Evolutionary conservation across 2,113 vertebrate genomes (phyloP).

Genomic region (Melanocharis versteri): DNA sequence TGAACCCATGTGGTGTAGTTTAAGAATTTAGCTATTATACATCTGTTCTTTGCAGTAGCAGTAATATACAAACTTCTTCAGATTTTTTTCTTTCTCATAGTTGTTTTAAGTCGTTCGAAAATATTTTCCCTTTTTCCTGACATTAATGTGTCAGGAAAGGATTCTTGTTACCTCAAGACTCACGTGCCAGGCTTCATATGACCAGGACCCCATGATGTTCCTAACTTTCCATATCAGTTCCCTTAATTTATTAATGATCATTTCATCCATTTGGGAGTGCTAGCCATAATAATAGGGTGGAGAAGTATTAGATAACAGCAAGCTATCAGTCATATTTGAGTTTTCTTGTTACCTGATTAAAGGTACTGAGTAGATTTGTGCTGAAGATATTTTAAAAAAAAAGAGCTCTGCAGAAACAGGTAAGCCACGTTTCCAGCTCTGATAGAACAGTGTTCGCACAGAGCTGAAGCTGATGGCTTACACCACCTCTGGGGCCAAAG

Average conservation of each 20-base stretch:
- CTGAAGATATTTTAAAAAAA: neutral
- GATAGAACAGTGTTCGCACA: neutral
- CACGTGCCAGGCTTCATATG: neutral
- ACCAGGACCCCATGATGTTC: neutral
- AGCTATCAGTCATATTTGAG: neutral
- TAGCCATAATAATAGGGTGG: conserved; percentile 40
- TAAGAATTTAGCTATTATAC: neutral
- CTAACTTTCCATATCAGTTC: neutral
- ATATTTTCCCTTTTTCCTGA: neutral
- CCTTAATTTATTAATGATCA: neutral
- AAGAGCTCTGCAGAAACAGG: neutral
- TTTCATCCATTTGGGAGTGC: conserved; percentile 18
- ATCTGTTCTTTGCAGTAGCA: neutral
- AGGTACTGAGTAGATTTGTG: neutral
- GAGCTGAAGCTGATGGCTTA: neutral
- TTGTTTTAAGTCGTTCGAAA: neutral
- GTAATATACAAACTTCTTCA: neutral
- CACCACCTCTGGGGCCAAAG: neutral
- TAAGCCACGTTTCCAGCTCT: neutral
- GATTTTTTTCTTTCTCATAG: neutral
- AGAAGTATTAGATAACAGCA: neutral
- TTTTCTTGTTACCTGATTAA: neutral
- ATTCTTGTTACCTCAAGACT: neutral
- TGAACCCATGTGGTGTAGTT: neutral
- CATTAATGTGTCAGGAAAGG: neutral